A percentile compares a stretch with the other conserved stretches of the same genome.
Evolutionary conservation across 2,113 vertebrate genomes (phyloP).

Genomic region (Gulo gulo): DNA sequence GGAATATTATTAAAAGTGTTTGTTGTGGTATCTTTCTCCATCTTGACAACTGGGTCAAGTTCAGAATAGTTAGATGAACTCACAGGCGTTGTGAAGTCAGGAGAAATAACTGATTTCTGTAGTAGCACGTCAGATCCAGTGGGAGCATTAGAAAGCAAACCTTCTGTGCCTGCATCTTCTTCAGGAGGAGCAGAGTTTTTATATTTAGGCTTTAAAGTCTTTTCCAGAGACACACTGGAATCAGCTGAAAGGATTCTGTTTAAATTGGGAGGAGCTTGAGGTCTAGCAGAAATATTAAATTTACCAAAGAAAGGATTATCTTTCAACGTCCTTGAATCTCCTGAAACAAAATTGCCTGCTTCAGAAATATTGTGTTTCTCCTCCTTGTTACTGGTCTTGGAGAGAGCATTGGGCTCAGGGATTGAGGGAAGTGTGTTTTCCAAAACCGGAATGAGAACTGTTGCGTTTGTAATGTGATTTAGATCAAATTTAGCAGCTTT

Average conservation of each 20-base stretch:
- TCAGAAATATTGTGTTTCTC: neutral
- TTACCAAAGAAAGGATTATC: neutral
- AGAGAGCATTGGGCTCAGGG: neutral
- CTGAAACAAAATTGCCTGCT: neutral
- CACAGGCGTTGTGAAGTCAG: neutral
- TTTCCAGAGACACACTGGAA: neutral
- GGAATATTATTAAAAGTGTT: neutral
- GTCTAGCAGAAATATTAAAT: slow-evolving; percentile 9
- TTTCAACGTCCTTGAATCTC: neutral
- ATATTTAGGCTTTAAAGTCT: neutral
- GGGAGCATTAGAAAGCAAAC: neutral
- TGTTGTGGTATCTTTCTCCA: neutral
- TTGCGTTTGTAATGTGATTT: neutral
- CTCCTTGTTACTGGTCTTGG: neutral
- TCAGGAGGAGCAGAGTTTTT: neutral
- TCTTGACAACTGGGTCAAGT: neutral
- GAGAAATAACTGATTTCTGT: neutral
- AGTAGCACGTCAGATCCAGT: neutral
- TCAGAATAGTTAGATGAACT: neutral
- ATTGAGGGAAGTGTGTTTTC: neutral
- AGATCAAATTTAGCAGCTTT: neutral
- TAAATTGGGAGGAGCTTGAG: neutral
- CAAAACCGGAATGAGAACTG: neutral
- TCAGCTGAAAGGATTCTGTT: neutral
- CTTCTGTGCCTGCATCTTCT: neutral